Conservation (phyloP, 2,113 vertebrate genomes). For the Sialia sialis region DNA sequence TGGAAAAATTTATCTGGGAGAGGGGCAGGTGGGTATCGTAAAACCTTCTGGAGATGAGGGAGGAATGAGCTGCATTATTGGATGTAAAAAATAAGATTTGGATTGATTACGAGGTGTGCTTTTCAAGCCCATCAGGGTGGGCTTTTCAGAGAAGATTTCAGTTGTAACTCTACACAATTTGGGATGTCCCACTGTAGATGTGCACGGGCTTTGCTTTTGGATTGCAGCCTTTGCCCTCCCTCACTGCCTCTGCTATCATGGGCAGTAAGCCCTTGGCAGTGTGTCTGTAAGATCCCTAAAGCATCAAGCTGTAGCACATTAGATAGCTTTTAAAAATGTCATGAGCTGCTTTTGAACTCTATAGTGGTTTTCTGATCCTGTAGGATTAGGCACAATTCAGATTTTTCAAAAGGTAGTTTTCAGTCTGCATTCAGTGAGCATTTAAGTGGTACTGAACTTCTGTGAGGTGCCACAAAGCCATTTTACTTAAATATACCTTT, state of each 20-base stretch:
- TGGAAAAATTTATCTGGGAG: neutral
- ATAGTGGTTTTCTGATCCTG: neutral
- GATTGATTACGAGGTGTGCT: neutral
- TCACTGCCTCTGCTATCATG: rapidly evolving
- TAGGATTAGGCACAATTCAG: too few relatives aligned
- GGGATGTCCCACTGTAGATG: neutral
- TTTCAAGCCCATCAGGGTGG: neutral
- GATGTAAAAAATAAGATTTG: neutral
- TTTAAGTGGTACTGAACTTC: neutral
- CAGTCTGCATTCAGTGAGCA: neutral
- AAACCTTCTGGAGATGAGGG: neutral
- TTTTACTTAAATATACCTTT: neutral
- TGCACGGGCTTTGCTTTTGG: neutral
- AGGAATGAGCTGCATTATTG: neutral
- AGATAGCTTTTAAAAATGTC: neutral
- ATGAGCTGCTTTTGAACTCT: neutral
- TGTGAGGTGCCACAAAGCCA: neutral
- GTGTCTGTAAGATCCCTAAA: neutral
- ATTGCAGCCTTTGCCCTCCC: neutral
- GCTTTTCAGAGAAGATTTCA: neutral
- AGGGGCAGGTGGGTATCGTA: rapidly evolving
- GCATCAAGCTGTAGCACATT: neutral
- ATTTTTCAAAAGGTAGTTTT: neutral
- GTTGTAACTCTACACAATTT: neutral
- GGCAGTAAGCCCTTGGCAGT: neutral